A percentile compares a stretch with the other conserved stretches of the same genome.
phyloP scores from a whole-genome alignment of 2,113 vertebrate genomes.

The Thoracochromis brauschi region DNA sequence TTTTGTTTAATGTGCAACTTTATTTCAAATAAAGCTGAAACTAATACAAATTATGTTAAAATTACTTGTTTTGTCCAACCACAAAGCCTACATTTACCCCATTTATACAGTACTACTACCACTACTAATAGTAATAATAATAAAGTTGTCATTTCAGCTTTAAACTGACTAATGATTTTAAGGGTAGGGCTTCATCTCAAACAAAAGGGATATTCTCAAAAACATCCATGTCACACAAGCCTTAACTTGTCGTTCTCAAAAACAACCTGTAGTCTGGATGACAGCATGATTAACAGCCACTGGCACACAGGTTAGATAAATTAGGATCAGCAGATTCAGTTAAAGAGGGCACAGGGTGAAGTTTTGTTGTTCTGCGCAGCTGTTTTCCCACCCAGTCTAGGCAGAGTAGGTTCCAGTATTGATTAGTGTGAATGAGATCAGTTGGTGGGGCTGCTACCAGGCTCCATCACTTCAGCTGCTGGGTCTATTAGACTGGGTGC shows the following conservation, averaged over 20 bases:
- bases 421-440: slow-evolving; percentile 23
- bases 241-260: neutral
- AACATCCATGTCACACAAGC: neutral
- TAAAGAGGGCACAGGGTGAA: neutral
- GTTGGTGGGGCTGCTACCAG: slow-evolving; percentile 8
- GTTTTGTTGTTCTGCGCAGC: neutral
- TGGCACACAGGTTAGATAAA: neutral
- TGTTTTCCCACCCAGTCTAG: neutral
- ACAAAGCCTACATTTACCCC: neutral
- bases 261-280: neutral
- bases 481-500: neutral
- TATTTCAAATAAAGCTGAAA: neutral
- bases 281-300: neutral
- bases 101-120: neutral
- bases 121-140: accelerated
- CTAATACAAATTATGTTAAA: neutral
- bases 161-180: neutral
- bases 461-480: neutral
- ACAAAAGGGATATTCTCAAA: neutral
- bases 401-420: neutral
- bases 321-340: slow-evolving; percentile 15
- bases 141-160: neutral
- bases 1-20: neutral
- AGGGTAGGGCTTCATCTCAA: neutral
- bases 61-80: neutral